Conservation (phyloP, 2,797 vertebrate genomes). For the Acanthopagrus latus region DNA sequence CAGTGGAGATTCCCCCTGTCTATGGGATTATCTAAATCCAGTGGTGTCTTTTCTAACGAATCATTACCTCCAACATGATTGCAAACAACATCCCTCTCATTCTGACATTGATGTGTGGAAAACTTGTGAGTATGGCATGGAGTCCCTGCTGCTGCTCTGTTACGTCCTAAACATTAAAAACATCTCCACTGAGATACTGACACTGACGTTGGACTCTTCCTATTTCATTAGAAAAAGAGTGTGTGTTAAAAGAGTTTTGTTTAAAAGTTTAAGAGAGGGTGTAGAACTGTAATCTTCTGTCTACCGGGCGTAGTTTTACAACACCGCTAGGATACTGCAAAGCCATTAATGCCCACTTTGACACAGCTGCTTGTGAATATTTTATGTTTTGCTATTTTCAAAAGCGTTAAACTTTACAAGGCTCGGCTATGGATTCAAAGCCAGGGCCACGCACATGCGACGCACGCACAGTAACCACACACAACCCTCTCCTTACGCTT, state of each 20-base stretch:
- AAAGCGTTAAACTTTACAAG: slow-evolving; percentile 28
- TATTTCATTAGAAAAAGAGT: neutral
- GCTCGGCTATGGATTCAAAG: slow-evolving; percentile 16
- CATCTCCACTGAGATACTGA: neutral
- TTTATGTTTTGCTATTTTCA: slow-evolving; percentile 59
- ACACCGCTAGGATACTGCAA: slow-evolving; percentile 2
- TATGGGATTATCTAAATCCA: neutral
- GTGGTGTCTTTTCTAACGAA: neutral
- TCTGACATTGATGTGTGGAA: neutral
- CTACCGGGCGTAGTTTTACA: neutral
- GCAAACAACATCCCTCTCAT: neutral
- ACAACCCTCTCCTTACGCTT: slow-evolving; percentile 17
- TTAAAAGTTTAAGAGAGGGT: neutral
- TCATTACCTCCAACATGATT: neutral
- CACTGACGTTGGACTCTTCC: neutral
- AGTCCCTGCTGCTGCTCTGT: neutral
- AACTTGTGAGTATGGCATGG: neutral
- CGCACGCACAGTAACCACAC: neutral
- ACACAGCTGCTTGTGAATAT: slow-evolving; percentile 50
- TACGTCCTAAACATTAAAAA: neutral
- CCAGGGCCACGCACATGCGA: slow-evolving; percentile 15
- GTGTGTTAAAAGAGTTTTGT: neutral
- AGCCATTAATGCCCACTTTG: slow-evolving; percentile 32
- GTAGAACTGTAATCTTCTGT: slow-evolving; percentile 2
- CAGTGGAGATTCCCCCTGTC: too few relatives aligned